These are phyloP conservation scores for Lacanobia wlatinum DNA, from an alignment of 2,888 invertebrate species.

Conservation along the genomic window DNA sequence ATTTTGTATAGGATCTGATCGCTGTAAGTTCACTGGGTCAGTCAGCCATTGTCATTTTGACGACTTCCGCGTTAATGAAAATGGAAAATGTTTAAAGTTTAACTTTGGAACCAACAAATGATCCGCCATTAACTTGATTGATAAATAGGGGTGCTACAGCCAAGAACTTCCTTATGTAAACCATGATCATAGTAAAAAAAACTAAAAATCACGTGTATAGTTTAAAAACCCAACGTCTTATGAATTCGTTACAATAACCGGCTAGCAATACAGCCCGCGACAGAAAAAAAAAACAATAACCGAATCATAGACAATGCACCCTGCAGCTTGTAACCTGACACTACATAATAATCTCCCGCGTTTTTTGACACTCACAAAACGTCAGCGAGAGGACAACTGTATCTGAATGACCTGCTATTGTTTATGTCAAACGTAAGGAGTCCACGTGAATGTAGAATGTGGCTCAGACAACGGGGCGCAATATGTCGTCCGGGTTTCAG, in stretches of 20 bases:
- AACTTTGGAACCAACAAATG: neutral
- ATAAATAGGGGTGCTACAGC: neutral
- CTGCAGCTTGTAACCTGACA: conserved; percentile 51
- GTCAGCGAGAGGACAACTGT: conserved; percentile 40
- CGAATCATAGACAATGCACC: conserved; percentile 59
- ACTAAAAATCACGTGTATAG: neutral
- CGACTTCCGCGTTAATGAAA: conserved; percentile 21
- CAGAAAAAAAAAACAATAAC: conserved; percentile 53
- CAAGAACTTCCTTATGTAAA: neutral
- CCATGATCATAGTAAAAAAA: neutral
- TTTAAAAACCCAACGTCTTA: conserved; percentile 5
- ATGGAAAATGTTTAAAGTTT: conserved; percentile 6
- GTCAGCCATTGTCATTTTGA: conserved; percentile 44
- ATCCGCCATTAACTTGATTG: neutral
- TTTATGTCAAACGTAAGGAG: conserved; percentile 61
- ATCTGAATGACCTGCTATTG: conserved; percentile 62
- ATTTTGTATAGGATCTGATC: conserved; percentile 55
- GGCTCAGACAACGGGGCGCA: conserved; percentile 54
- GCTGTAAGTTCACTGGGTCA: conserved; percentile 61
- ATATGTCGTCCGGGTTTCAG: conserved; percentile 35
- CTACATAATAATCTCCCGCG: conserved; percentile 22
- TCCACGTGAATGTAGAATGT: conserved; percentile 26
- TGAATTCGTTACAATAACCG: conserved; percentile 33
- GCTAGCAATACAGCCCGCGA: neutral
- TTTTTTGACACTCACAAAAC: conserved; percentile 51